Conservation (phyloP, 2,797 vertebrate genomes). For the Buceros bicornis region DNA sequence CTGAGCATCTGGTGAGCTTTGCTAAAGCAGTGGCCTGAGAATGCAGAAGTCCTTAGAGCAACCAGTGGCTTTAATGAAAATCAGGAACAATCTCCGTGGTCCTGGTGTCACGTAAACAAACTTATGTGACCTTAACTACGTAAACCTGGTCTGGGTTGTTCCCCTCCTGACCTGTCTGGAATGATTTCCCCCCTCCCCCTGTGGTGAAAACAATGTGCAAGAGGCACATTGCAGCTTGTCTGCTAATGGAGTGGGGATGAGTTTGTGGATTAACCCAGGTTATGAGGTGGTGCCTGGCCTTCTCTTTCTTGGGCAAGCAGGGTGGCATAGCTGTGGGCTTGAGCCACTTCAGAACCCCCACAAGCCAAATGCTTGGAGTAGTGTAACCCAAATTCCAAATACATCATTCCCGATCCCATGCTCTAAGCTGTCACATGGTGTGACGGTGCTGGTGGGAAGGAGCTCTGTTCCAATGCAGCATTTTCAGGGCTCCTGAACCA, state of each 20-base stretch:
- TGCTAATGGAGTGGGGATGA: not conserved
- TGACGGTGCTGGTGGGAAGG: not conserved
- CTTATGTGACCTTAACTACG: not conserved
- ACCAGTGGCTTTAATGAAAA: not conserved
- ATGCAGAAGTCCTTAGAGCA: not conserved
- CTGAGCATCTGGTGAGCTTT: accelerated
- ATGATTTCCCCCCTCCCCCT: too few relatives aligned
- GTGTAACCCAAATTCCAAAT: not conserved
- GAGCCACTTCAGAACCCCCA: not conserved
- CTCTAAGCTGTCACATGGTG: not conserved
- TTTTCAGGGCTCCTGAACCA: not conserved
- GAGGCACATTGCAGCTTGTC: not conserved
- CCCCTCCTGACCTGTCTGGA: not conserved
- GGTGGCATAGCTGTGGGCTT: not conserved
- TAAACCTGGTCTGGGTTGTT: not conserved
- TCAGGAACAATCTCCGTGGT: not conserved
- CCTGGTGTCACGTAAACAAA: not conserved
- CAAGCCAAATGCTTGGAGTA: not conserved
- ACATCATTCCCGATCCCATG: not conserved
- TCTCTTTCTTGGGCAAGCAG: not conserved
- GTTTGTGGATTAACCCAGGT: not conserved
- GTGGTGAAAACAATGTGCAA: not conserved
- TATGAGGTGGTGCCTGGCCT: not conserved
- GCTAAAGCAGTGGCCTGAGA: not conserved
- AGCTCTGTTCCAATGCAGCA: not conserved